Conservation (phyloP, 2,113 vertebrate genomes). For the Oreochromis niloticus region DNA sequence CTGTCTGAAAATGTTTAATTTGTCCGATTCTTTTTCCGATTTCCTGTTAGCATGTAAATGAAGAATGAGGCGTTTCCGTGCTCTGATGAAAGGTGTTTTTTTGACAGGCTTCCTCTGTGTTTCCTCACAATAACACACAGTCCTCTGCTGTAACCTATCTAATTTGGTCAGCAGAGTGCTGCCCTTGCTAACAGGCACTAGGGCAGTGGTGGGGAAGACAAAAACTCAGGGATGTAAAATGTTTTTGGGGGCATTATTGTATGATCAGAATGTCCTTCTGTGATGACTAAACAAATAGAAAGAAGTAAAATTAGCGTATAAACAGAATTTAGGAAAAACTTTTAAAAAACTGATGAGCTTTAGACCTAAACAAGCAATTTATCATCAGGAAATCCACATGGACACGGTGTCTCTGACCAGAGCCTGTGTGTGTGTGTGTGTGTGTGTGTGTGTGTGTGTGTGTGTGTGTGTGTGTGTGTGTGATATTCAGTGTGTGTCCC, state of each 20-base stretch:
- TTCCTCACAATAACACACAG: not conserved
- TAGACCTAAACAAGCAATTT: not conserved
- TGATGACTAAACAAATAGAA: not conserved
- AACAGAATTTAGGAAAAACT: not conserved
- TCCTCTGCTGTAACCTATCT: not conserved
- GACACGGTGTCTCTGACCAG: not conserved
- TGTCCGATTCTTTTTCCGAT: not conserved
- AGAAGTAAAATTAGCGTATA: not conserved
- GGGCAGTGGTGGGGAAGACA: not conserved
- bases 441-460: not conserved
- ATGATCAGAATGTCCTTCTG: accelerated
- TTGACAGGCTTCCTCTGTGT: not conserved
- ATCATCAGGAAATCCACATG: not conserved
- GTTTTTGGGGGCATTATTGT: accelerated
- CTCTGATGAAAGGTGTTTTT: not conserved
- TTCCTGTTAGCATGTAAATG: not conserved
- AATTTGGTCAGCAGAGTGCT: not conserved
- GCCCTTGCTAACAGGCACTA: conserved; percentile 3
- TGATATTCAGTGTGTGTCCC: not conserved
- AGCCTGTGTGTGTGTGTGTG: not conserved
- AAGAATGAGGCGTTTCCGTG: not conserved
- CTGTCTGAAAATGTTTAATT: not conserved
- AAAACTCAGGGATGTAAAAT: not conserved
- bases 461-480: not conserved
- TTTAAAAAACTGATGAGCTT: not conserved